These are phyloP conservation scores for Macquaria australasica DNA, from an alignment of 2,113 vertebrate species.

Conservation along the genomic window DNA sequence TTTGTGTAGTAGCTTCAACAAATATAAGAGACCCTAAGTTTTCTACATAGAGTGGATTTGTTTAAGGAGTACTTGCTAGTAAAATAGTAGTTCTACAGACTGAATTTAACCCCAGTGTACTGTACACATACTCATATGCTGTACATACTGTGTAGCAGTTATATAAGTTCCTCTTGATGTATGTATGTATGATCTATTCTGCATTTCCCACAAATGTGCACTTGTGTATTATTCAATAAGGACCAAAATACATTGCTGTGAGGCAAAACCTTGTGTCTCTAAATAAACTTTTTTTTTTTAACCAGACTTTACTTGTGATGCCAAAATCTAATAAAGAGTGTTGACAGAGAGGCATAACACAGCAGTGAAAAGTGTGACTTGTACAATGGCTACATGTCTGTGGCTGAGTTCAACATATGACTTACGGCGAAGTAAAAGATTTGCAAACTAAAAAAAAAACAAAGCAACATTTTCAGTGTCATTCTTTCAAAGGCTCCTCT, in stretches of 20 bases:
- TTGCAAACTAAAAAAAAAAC: conserved; percentile 22
- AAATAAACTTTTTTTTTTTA: neutral
- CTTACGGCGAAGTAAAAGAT: conserved; percentile 5
- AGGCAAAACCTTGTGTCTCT: neutral
- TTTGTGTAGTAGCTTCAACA: neutral
- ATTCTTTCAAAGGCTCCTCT: conserved; percentile 25
- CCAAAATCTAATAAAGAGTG: neutral
- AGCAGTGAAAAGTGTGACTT: neutral
- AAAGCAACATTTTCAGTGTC: conserved; percentile 19
- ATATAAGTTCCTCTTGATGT: conserved; percentile 27
- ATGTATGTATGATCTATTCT: conserved; percentile 25
- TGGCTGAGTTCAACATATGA: conserved; percentile 29
- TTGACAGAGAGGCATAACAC: neutral
- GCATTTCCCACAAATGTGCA: conserved; percentile 31
- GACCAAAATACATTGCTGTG: conserved; percentile 19
- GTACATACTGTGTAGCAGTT: conserved; percentile 23
- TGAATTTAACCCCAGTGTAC: conserved; percentile 6
- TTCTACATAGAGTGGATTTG: neutral
- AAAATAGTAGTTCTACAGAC: conserved; percentile 31
- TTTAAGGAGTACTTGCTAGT: conserved; percentile 11
- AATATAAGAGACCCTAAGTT: neutral
- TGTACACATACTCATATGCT: conserved; percentile 19
- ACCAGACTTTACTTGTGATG: neutral
- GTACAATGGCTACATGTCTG: conserved; percentile 43
- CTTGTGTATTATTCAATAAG: neutral